phyloP scores from a whole-genome alignment of 2,113 vertebrate species.

The Natator depressus region DNA sequence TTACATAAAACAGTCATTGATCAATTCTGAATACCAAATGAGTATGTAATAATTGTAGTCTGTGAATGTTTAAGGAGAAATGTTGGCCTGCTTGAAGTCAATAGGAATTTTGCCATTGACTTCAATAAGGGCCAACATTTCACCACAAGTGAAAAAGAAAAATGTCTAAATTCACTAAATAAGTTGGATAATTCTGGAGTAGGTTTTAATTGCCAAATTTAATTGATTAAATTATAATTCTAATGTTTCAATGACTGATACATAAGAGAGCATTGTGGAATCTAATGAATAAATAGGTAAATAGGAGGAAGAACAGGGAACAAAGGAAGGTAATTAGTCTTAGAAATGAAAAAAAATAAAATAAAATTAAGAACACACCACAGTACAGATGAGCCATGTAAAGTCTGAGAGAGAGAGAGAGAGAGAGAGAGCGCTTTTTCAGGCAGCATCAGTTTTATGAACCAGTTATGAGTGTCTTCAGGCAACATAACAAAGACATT shows the following conservation, averaged over 20 bases:
- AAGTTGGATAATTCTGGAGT: neutral
- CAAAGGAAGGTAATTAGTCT: neutral
- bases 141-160: neutral
- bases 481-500: constrained; percentile 7
- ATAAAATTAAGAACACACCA: neutral
- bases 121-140: neutral
- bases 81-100: neutral
- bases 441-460: neutral
- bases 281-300: neutral
- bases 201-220: neutral
- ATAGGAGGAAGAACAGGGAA: neutral
- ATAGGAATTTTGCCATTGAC: rapidly evolving
- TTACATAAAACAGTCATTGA: rapidly evolving
- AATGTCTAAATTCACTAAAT: neutral
- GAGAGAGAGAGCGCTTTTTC: neutral
- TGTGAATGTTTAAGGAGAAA: neutral
- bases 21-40: neutral
- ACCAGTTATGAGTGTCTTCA: neutral
- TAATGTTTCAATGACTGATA: neutral
- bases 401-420: neutral
- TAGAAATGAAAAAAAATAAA: neutral
- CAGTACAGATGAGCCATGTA: neutral
- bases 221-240: neutral
- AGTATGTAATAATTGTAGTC: neutral
- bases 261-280: neutral